Conservation (phyloP, 2,888 invertebrate genomes). For the Mimumesa dahlbomi region DNA sequence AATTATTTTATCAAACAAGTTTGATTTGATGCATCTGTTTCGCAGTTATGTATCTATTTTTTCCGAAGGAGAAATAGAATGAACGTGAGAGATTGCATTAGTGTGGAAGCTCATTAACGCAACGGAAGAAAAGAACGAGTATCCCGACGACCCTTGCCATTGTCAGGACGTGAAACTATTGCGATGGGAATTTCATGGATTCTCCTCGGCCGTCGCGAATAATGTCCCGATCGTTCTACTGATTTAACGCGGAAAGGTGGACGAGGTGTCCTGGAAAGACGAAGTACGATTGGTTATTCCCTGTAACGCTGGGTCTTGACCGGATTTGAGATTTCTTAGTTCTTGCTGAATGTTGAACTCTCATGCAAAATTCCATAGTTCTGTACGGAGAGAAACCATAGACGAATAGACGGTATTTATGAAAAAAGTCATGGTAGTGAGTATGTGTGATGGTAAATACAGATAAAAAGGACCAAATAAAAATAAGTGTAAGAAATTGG, state of each 20-base stretch:
- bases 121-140: slow-evolving; percentile 58
- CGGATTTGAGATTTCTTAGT: slow-evolving; percentile 41
- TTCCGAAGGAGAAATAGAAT: slow-evolving; percentile 2
- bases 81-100: slow-evolving; percentile 38
- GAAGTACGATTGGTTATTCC: slow-evolving; percentile 56
- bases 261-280: slow-evolving; percentile 32
- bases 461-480: too few species aligned
- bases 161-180: slow-evolving; percentile 62
- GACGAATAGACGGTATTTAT: too few species aligned
- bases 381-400: too few species aligned
- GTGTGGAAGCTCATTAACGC: slow-evolving; percentile 62
- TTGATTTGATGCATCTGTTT: neutral
- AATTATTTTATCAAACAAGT: too few species aligned
- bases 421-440: too few species aligned
- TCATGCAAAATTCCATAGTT: too few species aligned
- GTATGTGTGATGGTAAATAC: too few species aligned
- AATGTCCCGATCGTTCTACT: slow-evolving; percentile 65
- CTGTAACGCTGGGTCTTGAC: slow-evolving; percentile 45
- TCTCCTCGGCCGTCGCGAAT: slow-evolving; percentile 60
- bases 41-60: neutral
- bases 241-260: slow-evolving; percentile 57
- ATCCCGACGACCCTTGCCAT: slow-evolving; percentile 58
- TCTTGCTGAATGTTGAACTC: neutral
- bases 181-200: slow-evolving; percentile 69
- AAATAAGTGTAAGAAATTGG: too few species aligned